Evolutionary conservation across 1,140 invertebrate species (phyloP).

Genomic region (Drosophila dunni): DNA sequence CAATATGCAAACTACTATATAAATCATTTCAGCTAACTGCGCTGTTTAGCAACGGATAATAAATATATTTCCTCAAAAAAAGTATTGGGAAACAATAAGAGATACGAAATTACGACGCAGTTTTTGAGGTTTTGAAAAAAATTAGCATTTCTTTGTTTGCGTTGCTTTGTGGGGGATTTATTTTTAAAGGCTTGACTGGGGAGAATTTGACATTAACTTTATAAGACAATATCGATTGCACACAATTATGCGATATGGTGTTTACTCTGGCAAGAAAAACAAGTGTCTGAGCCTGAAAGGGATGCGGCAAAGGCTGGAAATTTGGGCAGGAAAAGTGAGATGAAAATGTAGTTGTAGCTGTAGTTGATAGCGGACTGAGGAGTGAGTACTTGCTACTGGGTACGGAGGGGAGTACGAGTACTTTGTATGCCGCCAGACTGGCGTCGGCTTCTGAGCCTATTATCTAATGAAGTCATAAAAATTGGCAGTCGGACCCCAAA

Average conservation of each 20-base stretch:
- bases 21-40: no score
- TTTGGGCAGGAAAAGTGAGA: background rate
- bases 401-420: no score
- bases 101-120: background rate
- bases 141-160: constrained; percentile 24
- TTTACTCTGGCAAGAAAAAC: constrained; percentile 9
- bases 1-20: no score
- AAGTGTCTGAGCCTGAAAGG: constrained; percentile 12
- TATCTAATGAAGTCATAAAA: constrained; percentile 71
- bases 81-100: no score
- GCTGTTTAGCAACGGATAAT: no score
- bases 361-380: background rate
- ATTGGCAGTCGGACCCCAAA: constrained; percentile 53
- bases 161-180: background rate
- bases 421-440: constrained; percentile 49
- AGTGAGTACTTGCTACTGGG: background rate
- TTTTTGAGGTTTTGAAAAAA: background rate
- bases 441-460: constrained; percentile 46
- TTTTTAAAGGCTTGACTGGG: background rate
- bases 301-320: background rate
- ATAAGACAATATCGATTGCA: constrained; percentile 38
- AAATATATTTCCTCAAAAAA: background rate
- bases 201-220: constrained; percentile 33
- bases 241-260: constrained; percentile 29
- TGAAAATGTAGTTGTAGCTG: constrained; percentile 3